phyloP scores from a whole-genome alignment of 2,113 vertebrate species.

The Gavia stellata region DNA sequence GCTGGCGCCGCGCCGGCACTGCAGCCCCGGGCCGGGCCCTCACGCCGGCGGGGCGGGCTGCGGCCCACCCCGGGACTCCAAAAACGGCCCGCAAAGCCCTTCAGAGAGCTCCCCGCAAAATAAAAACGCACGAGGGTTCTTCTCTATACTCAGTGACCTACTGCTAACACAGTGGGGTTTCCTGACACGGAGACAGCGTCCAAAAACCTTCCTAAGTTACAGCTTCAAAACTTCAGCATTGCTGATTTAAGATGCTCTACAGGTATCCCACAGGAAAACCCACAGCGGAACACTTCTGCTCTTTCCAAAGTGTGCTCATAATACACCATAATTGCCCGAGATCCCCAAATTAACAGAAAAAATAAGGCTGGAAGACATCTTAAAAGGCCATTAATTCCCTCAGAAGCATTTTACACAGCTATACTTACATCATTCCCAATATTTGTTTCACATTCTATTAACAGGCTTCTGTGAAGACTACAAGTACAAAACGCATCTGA shows the following conservation, averaged over 20 bases:
- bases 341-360: neutral
- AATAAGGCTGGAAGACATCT: neutral
- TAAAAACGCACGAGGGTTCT: rapidly evolving
- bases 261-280: neutral
- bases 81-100: rapidly evolving
- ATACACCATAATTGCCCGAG: rapidly evolving
- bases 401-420: neutral
- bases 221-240: neutral
- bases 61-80: no score
- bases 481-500: no score
- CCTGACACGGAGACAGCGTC: neutral
- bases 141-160: no score
- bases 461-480: neutral
- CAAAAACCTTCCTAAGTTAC: neutral
- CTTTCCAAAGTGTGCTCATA: neutral
- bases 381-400: neutral
- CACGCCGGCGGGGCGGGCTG: no score
- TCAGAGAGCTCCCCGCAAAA: rapidly evolving
- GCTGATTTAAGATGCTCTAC: neutral
- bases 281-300: neutral
- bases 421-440: neutral
- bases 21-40: no score
- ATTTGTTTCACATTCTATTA: neutral
- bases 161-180: neutral
- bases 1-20: neutral